Conservation (phyloP, 1,140 invertebrate species). For the Colletes gigas region DNA sequence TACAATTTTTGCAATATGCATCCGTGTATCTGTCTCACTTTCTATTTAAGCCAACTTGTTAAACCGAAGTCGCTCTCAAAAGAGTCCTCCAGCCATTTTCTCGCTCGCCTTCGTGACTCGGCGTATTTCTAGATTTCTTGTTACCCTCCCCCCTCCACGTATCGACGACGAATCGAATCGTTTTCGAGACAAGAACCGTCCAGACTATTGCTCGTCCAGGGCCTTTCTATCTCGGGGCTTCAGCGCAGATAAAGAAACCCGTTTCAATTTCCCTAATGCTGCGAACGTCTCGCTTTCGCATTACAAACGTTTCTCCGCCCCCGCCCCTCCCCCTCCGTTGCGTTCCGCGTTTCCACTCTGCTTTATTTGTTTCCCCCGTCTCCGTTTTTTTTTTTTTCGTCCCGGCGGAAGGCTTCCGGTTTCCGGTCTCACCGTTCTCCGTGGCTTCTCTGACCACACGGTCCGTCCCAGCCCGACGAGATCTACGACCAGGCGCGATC, state of each 20-base stretch:
- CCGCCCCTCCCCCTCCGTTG: too few relatives aligned
- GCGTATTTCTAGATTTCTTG: neutral
- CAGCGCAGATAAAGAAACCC: constrained; percentile 75
- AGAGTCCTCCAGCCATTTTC: too few relatives aligned
- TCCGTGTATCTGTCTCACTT: too few relatives aligned
- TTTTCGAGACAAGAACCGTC: neutral
- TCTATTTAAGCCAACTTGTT: too few relatives aligned
- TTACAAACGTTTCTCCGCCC: constrained; percentile 42
- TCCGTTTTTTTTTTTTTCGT: neutral
- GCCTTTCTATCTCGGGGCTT: neutral
- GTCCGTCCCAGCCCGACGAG: neutral
- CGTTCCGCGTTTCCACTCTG: constrained; percentile 7
- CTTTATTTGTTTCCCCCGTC: constrained; percentile 39
- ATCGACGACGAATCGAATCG: neutral
- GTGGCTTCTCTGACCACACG: neutral
- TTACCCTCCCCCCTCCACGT: neutral
- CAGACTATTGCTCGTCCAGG: too few relatives aligned
- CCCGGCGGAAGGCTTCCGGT: constrained; percentile 10
- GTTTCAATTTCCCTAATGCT: constrained; percentile 80
- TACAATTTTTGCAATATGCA: too few relatives aligned
- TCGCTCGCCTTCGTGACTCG: too few relatives aligned
- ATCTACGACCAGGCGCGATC: constrained; percentile 14
- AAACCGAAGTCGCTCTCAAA: too few relatives aligned
- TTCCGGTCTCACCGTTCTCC: constrained; percentile 6
- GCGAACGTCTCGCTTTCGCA: constrained; percentile 58